Base-by-base conservation (phyloP, 23 tunicate genomes). In the Styela plicata region DNA sequence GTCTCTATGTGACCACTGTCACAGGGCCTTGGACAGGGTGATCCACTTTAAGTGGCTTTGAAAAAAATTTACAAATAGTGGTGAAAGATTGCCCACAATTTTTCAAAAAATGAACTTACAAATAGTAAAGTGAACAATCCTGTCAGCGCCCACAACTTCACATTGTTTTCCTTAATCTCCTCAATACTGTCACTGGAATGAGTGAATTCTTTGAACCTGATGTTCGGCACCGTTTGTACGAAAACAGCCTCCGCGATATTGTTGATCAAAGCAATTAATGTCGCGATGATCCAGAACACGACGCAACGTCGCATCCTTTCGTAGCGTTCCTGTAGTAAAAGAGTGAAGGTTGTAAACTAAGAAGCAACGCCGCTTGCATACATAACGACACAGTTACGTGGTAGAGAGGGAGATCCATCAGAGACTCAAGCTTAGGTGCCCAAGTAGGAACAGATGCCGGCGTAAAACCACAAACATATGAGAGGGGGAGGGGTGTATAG, bases 221-320 rank as follows among this genome's bases (percentile, higher is more conserved):
- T 31, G 31, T 80, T 32, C 0, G 92, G 94, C 35, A 93, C 76
- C 17, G 90, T 53, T 20, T 75, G 81, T 36, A 78, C 79, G 82
- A 71, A 93, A 10, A 93, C 82, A 26, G 85, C 94, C 82, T 93
- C 98, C 23, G 89, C 93, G 22, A 93, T 26, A 30, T 93, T 93
- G 52, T 71, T 79, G 63, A 93, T 19, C 10, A 93, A 24, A 17
- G 83, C 84, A 0, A 82, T 22, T 19, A 82, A 79, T 24, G 98
- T 87, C 3, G 70, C 27, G 19, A 69, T 33, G 52, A 71, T 53
- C 98, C 98, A 93, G 36, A 85, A 79, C 17, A 85, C 73, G 19
- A 87, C 65, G n/a, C 87, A 83, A 3, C 29, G 79, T 17, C 89
- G 70, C 86, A 93, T 88, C 35, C 82, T 80, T 33, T 52, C 37